Evolutionary conservation across 53 echinoderm and acorn worm genomes (phyloP), one percentile per base, ranked within the genome.

Genomic region (Hippasteria phrygiana): DNA sequence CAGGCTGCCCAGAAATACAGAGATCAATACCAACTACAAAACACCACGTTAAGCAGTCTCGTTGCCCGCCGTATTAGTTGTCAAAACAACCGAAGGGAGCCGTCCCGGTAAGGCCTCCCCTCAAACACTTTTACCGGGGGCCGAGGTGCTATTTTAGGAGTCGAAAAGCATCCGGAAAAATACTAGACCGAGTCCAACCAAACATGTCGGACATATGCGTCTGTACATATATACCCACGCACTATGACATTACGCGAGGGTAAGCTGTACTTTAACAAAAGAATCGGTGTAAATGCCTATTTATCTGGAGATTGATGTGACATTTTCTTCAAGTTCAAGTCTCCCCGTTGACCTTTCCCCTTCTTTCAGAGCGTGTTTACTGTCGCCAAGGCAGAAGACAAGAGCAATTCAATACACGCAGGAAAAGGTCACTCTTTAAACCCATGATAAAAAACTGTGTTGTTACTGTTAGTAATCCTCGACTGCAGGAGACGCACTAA

Each of bases 81-180:
- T 75, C 29, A 75, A 85, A 85, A 85, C 85, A 85, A 48, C 48
- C 46, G 22, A 35, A 71, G 85, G 85, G 71, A 70, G 27, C 85
- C 33, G 27, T 10, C 42, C 51, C 14, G 70, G 31, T 53, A 5
- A 67, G 7, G 69, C 42, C 71, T 50, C 8, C 33, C 9, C 38
- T 34, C 64, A 28, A 62, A 31, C 63, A 81, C 62, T 37, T 14
- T 27, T 16, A 48, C n/a, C 71, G 69, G 29, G 83, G 17, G 75
- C n/a, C 26, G 12, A 59, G 47, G 37, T 33, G 70, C 85, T 85
- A 85, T 70, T 85, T 71, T 50, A 10, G 37, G 70, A 43, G 48
- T 20, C 12, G 71, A 71, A 85, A 24, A 50, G 85, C 85, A 70
- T 85, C 85, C 85, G 85, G 51, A 43, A 24, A 0, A 45, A 85